Conservation (phyloP, 2,797 vertebrate species). For the Pelochelys cantorii region DNA sequence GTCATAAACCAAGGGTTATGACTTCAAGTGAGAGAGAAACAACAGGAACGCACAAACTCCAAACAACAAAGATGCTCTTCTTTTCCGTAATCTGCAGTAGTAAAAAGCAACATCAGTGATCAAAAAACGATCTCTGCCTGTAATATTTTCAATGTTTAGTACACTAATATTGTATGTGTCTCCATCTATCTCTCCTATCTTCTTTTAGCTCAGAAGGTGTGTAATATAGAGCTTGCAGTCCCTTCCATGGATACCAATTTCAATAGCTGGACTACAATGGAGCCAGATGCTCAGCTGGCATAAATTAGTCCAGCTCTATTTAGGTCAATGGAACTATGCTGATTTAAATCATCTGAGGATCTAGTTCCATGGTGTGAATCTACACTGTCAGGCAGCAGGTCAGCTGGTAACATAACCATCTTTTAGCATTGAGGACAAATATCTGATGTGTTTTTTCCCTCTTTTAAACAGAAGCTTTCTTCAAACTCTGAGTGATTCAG, state of each 20-base stretch:
- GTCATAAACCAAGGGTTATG: slow-evolving; percentile 42
- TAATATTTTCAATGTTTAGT: slow-evolving; percentile 30
- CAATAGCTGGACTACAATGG: background rate
- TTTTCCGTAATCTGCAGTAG: slow-evolving; percentile 19
- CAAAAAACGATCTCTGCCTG: slow-evolving; percentile 20
- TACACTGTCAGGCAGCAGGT: background rate
- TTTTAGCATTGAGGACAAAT: background rate
- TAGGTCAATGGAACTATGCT: background rate
- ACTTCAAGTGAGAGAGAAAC: slow-evolving; percentile 65
- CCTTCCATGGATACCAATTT: background rate
- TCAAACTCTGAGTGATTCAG: background rate
- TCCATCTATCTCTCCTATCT: slow-evolving; percentile 29
- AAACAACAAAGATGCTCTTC: slow-evolving; percentile 54
- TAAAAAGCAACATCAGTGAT: slow-evolving; percentile 9
- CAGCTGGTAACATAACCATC: background rate
- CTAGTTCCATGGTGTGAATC: background rate
- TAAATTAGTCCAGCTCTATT: background rate
- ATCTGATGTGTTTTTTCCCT: background rate
- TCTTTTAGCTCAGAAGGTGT: background rate
- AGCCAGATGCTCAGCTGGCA: background rate
- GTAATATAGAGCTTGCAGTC: background rate
- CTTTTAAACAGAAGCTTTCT: background rate
- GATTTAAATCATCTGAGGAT: background rate
- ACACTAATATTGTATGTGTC: slow-evolving; percentile 22
- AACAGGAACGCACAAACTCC: slow-evolving; percentile 47